Evolutionary conservation across 2,113 vertebrate genomes (phyloP).

Genomic region (Eublepharis macularius): DNA sequence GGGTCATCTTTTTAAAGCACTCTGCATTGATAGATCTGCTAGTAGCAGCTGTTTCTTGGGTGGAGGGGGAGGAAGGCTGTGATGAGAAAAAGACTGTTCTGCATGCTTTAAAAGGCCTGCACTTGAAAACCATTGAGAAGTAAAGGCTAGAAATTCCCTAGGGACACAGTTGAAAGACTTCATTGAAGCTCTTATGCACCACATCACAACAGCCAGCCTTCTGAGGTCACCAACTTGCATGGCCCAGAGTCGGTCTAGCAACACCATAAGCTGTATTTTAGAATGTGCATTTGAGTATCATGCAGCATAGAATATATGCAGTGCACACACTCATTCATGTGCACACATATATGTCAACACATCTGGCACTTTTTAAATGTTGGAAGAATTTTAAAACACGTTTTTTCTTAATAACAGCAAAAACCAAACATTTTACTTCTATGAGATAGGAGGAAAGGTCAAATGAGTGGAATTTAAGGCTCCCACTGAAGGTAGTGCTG

Average conservation of each 20-base stretch:
- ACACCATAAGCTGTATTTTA: neutral
- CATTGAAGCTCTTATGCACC: neutral
- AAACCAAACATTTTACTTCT: neutral
- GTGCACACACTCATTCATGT: neutral
- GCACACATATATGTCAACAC: neutral
- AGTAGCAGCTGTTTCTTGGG: neutral
- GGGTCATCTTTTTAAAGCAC: slow-evolving; percentile 14
- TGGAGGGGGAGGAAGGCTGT: accelerated
- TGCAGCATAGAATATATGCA: neutral
- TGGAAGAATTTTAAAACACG: neutral
- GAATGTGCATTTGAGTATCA: neutral
- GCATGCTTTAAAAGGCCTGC: neutral
- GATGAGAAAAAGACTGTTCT: accelerated
- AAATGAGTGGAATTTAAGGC: neutral
- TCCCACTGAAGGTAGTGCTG: neutral
- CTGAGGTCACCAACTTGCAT: neutral
- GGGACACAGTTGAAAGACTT: neutral
- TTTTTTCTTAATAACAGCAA: neutral
- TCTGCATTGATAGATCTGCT: neutral
- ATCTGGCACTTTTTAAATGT: neutral
- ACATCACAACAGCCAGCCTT: accelerated
- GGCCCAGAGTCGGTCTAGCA: neutral
- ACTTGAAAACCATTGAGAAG: slow-evolving; percentile 8
- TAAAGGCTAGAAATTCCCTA: slow-evolving; percentile 5
- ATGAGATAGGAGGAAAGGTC: neutral